Evolutionary conservation across 2,888 invertebrate species (phyloP), one percentile per base, ranked within the genome.

Genomic region (Melanophora roralis): DNA sequence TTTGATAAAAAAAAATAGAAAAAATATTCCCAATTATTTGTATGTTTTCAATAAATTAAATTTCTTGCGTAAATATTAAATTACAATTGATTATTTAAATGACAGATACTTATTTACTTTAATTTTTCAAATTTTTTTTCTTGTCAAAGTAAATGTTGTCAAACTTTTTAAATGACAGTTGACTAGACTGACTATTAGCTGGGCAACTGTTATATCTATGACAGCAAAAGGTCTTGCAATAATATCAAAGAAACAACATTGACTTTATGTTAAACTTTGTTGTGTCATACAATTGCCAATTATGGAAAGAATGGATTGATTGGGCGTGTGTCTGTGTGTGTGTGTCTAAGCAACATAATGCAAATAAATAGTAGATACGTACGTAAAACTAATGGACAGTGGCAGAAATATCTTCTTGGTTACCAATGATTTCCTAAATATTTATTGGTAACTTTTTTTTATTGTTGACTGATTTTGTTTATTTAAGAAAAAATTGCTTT

Each of bases 241-340:
- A 62, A 43, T 32, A 16, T 43, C 12, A 40, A 40, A 12, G 4
- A 51, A 2, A 64, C 9, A 40, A 32, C 19, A 16, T 6, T 34
- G 5, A 2, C 7, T 23, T 53, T 11, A 69, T 64, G 23, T 64
- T 76, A 57, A 76, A 76, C 64, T 64, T 69, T 69, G 40, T 76
- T 76, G 53, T 62, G 57, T 76, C 76, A 76, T 40, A 71, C 69
- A 76, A 76, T 76, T 64, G 76, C 76, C 76, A 76, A 76, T 76
- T 76, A 76, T 69, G 69, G 36, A 47, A 14, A 47, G 57, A 76
- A 69, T 49, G 40, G 55, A 34, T 57, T 57, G 62, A 14, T 27
- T 57, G 23, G 60, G 21, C 16, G 9, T 45, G 62, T 21, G 19
- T 59, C 19, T 73, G 16, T 34, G 16, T 43, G 23, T 45, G 5